A percentile compares a stretch with the other conserved stretches of the same genome.
These are phyloP conservation scores for Siniperca knerii DNA, from an alignment of 2,113 vertebrate genomes.

Conservation along the genomic window DNA sequence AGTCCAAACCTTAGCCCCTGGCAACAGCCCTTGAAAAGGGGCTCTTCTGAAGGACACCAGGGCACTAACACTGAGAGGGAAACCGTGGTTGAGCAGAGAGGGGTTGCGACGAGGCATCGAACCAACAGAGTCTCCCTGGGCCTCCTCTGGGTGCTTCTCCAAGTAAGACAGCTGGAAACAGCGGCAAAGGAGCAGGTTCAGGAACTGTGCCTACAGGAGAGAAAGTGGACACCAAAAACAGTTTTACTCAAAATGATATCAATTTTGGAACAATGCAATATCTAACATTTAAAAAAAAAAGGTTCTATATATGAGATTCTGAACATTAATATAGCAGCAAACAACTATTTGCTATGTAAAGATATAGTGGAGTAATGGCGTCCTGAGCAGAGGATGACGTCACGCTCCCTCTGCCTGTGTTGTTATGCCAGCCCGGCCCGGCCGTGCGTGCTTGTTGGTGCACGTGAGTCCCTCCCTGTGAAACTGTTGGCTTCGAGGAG, in stretches of 20 bases:
- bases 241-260: fast-evolving
- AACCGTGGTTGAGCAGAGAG: constrained; percentile 89
- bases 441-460: too few relatives aligned
- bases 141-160: constrained; percentile 89
- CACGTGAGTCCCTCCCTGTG: too few relatives aligned
- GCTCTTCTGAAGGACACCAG: constrained; percentile 93
- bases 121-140: constrained; percentile 43
- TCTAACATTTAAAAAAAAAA: not conserved
- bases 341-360: too few relatives aligned
- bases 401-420: too few relatives aligned
- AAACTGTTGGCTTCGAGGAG: too few relatives aligned
- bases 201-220: constrained; percentile 87
- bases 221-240: not conserved
- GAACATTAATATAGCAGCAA: too few relatives aligned
- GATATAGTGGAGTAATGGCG: too few relatives aligned
- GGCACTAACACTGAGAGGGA: constrained; percentile 92
- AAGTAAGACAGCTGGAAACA: constrained; percentile 94
- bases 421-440: too few relatives aligned
- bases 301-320: too few relatives aligned
- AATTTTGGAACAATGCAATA: not conserved
- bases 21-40: constrained; percentile 77
- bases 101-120: constrained; percentile 62
- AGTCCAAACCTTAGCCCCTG: constrained; percentile 79
- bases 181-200: constrained; percentile 94
- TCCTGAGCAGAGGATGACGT: too few relatives aligned